Base-by-base conservation (phyloP, 2,888 invertebrate species). In the Drosophila hamatofila region DNA sequence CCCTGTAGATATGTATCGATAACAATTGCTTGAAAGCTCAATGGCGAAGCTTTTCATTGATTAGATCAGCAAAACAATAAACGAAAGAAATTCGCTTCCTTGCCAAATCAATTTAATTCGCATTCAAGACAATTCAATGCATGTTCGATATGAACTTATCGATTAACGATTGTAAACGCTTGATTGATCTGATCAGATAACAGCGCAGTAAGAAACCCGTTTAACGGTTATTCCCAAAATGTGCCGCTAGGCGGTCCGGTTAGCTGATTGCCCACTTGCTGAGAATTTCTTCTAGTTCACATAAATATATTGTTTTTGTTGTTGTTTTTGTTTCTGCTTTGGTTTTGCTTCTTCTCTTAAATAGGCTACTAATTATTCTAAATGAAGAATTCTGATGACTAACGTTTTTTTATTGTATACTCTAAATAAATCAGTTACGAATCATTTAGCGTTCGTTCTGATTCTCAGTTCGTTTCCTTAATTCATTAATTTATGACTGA, bases 401-500 rank as follows among this genome's bases (percentile, higher is more conserved):
- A 55, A 39, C 33, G 54, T 59, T 46, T 69, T 18, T 18, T 46
- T 69, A n/a, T 18, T 37, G 42, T 65, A 51, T 60, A 57, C 52
- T 52, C 37, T 46, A 55, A 62, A 58, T 46, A 64, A 85, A 75
- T 73, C 60, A 44, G 60, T 73, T 80, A 66, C 30, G 33, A 59
- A 55, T 41, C 46, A 73, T 73, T 80, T 67, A 65, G 18, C 51
- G 30, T 30, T 33, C 51, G 35, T 61, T 70, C 23, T 67, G 66
- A 78, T 75, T 79, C 55, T 61, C 30, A 60, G 57, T 72, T 69
- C 67, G 35, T 74, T 68, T 76, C n/a, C 25, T 54, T 54, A 39
- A 54, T 39, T 89, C 75, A 87, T 87, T 81, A 87, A 89, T 86
- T 86, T 89, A 88, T 85, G 72, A 72, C 68, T 57, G 81, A 64